phyloP scores from a whole-genome alignment of 2,797 vertebrate genomes.

The Coranthus polyacanthus region DNA sequence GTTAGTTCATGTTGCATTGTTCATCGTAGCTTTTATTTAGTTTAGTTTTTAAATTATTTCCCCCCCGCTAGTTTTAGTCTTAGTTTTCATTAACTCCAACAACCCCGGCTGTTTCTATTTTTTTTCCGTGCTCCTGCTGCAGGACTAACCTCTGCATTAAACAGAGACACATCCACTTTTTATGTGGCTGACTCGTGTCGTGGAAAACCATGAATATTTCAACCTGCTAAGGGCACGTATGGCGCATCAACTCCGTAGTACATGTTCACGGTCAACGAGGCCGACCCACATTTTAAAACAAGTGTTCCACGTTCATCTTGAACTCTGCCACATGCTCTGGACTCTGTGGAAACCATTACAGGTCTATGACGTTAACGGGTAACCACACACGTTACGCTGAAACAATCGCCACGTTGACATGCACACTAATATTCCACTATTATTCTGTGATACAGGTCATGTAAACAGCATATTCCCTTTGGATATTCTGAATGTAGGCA shows the following conservation, averaged over 20 bases:
- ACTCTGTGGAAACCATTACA: conserved; percentile 30
- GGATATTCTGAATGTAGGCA: too few species aligned
- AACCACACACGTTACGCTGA: too few species aligned
- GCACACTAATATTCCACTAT: too few species aligned
- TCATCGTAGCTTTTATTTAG: too few species aligned
- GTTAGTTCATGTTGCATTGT: too few species aligned
- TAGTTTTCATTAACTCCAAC: too few species aligned
- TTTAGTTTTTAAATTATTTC: too few species aligned
- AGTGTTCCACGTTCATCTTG: conserved; percentile 36
- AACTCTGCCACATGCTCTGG: too few species aligned
- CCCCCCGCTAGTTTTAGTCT: too few species aligned
- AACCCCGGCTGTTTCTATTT: conserved; percentile 46
- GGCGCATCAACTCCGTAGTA: conserved; percentile 20
- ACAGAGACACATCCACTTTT: conserved; percentile 43
- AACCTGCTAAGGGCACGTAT: conserved; percentile 35
- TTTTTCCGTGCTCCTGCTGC: conserved; percentile 33
- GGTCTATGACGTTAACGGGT: background rate
- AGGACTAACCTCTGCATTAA: conserved; percentile 56
- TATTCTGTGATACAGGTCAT: too few species aligned
- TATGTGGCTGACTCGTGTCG: conserved; percentile 34
- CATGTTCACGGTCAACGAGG: conserved; percentile 8
- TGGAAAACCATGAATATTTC: conserved; percentile 70
- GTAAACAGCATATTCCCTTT: too few species aligned
- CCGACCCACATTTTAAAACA: conserved; percentile 17
- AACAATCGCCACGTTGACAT: too few species aligned